Percentiles rank a stretch among this genome's conserved stretches.
phyloP scores from a whole-genome alignment of 1,140 invertebrate species.

The Liolophura sinensis region DNA sequence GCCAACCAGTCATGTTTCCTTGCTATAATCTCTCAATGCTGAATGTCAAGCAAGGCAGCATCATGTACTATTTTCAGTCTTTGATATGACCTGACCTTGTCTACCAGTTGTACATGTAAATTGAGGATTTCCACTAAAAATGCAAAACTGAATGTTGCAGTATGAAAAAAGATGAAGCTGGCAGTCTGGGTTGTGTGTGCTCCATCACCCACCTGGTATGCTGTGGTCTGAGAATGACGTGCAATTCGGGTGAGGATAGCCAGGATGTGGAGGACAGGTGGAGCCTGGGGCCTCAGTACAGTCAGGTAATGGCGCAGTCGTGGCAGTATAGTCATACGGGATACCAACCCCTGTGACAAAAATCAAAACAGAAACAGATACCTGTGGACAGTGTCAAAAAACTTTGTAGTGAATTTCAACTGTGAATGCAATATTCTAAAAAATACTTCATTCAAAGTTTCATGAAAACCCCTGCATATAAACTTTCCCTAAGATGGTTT shows the following conservation, averaged over 20 bases:
- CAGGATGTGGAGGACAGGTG: constrained; percentile 50
- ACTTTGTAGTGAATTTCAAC: background rate
- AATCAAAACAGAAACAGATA: background rate
- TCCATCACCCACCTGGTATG: constrained; percentile 51
- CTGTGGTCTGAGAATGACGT: constrained; percentile 53
- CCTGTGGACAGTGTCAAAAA: background rate
- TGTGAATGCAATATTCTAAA: too few species aligned
- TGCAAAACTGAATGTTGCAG: background rate
- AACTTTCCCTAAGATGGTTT: too few species aligned
- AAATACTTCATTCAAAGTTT: too few species aligned
- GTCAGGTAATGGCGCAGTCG: constrained; percentile 61
- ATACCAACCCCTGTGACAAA: constrained; percentile 68
- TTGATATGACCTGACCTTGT: too few species aligned
- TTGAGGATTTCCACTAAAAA: too few species aligned
- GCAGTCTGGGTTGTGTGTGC: too few species aligned
- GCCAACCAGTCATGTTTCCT: too few species aligned
- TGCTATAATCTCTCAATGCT: too few species aligned
- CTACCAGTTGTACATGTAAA: too few species aligned
- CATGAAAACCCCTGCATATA: too few species aligned
- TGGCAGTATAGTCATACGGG: constrained; percentile 77
- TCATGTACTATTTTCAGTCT: too few species aligned
- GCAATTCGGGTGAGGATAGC: constrained; percentile 56
- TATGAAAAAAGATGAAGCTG: background rate
- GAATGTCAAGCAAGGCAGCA: too few species aligned
- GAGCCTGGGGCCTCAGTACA: constrained; percentile 43